These are phyloP conservation scores for Parthenolecanium corni DNA, from an alignment of 2,888 invertebrate genomes.

Conservation along the genomic window DNA sequence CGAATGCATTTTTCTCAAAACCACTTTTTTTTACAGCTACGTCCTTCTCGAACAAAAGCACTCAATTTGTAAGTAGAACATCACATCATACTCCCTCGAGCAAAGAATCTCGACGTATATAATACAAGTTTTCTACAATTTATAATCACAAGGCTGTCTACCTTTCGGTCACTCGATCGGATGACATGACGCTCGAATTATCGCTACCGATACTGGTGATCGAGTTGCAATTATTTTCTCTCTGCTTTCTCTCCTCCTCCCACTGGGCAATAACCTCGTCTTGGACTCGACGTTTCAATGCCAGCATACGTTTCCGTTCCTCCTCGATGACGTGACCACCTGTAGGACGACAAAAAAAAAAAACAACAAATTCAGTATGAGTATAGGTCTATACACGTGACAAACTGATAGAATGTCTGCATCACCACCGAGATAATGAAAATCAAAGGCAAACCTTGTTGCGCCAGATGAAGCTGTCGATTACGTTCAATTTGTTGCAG, in stretches of 20 bases:
- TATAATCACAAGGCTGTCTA: no score
- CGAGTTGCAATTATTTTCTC: slow-evolving; percentile 47
- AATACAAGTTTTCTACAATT: no score
- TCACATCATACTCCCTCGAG: no score
- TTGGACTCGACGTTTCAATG: slow-evolving; percentile 72
- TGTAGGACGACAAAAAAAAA: slow-evolving; percentile 37
- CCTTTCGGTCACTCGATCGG: slow-evolving; percentile 46
- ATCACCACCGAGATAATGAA: slow-evolving; percentile 31
- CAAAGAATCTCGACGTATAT: no score
- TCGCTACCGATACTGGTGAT: slow-evolving; percentile 51
- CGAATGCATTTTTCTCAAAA: no score
- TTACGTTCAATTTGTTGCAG: slow-evolving; percentile 82
- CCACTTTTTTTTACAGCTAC: no score
- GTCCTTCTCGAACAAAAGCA: no score
- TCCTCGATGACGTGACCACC: slow-evolving; percentile 86
- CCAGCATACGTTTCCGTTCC: slow-evolving; percentile 74
- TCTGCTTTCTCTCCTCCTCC: slow-evolving; percentile 53
- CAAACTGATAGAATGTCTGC: neutral
- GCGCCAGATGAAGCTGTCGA: slow-evolving; percentile 70
- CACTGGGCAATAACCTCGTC: slow-evolving; percentile 82
- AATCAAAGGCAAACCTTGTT: slow-evolving; percentile 64
- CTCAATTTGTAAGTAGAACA: no score
- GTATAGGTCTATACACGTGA: neutral
- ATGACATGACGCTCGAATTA: slow-evolving; percentile 48
- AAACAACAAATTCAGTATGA: slow-evolving; percentile 7